Conservation (phyloP, 1,140 invertebrate genomes). For the Rhynchophorus ferrugineus region DNA sequence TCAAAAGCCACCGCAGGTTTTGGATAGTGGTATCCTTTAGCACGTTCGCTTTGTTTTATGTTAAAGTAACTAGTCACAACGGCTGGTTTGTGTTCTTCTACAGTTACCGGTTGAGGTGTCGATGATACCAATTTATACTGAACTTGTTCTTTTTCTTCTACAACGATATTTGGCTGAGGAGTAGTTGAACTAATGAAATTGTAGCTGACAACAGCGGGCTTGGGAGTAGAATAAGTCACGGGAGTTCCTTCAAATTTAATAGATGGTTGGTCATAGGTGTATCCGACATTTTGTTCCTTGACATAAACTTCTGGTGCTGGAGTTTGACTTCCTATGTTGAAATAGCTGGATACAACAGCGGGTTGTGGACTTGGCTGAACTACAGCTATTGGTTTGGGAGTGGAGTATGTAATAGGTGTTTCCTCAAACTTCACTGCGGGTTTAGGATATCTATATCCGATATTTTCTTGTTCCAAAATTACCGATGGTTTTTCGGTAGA, state of each 20-base stretch:
- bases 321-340: slow-evolving; percentile 13
- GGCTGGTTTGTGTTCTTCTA: not conserved
- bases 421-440: slow-evolving; percentile 29
- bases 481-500: not conserved
- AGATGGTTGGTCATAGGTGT: not conserved
- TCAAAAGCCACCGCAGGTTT: slow-evolving; percentile 42
- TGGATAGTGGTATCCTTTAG: slow-evolving; percentile 42
- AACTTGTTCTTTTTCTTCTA: slow-evolving; percentile 4
- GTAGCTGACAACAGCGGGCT: slow-evolving; percentile 8
- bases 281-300: slow-evolving; percentile 4
- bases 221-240: not conserved
- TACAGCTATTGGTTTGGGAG: slow-evolving; percentile 10
- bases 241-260: no score
- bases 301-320: slow-evolving; percentile 1
- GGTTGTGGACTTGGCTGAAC: slow-evolving; percentile 9
- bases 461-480: not conserved
- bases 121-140: slow-evolving; percentile 7
- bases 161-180: slow-evolving; percentile 4
- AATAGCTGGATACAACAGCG: slow-evolving; percentile 24
- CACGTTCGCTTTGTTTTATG: slow-evolving; percentile 22
- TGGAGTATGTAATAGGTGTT: slow-evolving; percentile 9
- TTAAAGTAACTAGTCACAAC: slow-evolving; percentile 3
- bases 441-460: slow-evolving; percentile 29
- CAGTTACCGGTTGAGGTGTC: not conserved
- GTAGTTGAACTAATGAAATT: slow-evolving; percentile 8